Evolutionary conservation across 2,888 invertebrate species (phyloP), one percentile per base, ranked within the genome.

Genomic region (Stramonita haemastoma): DNA sequence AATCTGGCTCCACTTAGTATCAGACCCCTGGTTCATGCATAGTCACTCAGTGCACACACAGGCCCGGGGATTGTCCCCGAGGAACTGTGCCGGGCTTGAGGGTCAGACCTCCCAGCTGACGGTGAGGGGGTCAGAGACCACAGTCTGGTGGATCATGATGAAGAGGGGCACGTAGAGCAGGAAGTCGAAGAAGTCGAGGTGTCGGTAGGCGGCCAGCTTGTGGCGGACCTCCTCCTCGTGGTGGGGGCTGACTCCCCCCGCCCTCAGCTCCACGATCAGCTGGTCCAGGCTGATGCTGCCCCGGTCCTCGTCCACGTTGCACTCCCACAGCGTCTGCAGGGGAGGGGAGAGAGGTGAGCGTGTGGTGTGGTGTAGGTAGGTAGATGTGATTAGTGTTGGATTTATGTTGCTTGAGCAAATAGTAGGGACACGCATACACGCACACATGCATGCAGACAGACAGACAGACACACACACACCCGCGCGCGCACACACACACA

Each of bases 111-210:
- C 26, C 26, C 46, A 8, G 81, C 81, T 83, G 81, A 26, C 94
- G 90, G 94, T 94, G 56, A 96, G 91, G 8, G 96, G 96, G 92
- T 96, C 95, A 32, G 91, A 90, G 26, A 96, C 93, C 0, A 96
- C 95, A 19, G 95, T 93, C 89, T 94, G 92, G 89, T 96, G 96
- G 56, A 96, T 95, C 94, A 95, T 94, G 66, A 96, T 94, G 91
- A 96, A 96, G 34, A 96, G 91, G 0, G 96, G 96, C 56, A 95
- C 93, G 91, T 96, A 96, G 34, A 95, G 94, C 85, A 96, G 93
- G 91, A 96, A 96, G 91, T 96, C 95, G n/a, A 96, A 91, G 46
- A 96, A 92, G 91, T 95, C 95, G 15, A 96, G 91, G 26, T 70
- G 60, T n/a, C 89, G n/a, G 22, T 29, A 17, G 90, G 94, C 94